These are phyloP conservation scores for Eristalinus aeneus DNA, from an alignment of 2,888 invertebrate species.

Conservation along the genomic window DNA sequence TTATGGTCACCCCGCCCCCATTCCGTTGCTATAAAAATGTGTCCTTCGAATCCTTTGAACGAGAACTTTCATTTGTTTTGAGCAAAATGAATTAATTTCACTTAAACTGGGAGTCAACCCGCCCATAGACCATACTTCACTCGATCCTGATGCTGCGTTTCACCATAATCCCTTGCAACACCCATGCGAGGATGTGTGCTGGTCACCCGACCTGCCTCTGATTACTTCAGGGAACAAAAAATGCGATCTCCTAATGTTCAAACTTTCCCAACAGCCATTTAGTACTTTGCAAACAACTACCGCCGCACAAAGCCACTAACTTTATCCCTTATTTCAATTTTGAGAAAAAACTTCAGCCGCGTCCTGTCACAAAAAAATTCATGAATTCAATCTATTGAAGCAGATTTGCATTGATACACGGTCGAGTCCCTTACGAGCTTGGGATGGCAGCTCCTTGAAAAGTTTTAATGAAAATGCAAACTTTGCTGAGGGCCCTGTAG, in stretches of 20 bases:
- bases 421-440: not conserved
- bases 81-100: not conserved
- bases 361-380: not conserved
- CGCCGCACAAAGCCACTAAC: conserved; percentile 16
- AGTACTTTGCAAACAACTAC: conserved; percentile 24
- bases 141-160: not conserved
- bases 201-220: not conserved
- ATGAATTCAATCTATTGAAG: not conserved
- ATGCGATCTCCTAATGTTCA: conserved; percentile 16
- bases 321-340: conserved; percentile 2
- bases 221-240: conserved; percentile 11
- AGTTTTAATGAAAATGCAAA: conserved; percentile 55
- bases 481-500: not conserved
- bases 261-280: conserved; percentile 52
- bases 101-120: not conserved
- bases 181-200: not conserved
- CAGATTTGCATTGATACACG: conserved; percentile 33
- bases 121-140: not conserved
- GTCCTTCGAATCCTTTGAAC: not conserved
- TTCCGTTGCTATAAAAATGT: not conserved
- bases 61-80: not conserved
- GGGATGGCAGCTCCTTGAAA: not conserved
- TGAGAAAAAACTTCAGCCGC: not conserved
- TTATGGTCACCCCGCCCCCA: not conserved
- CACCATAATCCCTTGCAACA: not conserved